Conservation (phyloP, 2,797 vertebrate species). For the Cuculus canorus region DNA sequence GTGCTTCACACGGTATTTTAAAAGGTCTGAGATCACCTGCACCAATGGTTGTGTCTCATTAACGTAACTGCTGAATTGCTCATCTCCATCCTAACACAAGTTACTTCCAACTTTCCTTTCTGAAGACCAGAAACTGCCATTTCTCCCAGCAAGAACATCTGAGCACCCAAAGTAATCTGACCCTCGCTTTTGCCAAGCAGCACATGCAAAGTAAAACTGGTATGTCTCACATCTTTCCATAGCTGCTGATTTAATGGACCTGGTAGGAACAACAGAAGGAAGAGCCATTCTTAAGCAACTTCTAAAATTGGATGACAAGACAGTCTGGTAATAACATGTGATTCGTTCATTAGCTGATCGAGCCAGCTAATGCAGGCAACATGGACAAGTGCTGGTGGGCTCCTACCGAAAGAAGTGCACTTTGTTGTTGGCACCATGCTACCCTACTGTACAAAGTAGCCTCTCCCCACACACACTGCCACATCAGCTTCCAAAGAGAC, state of each 20-base stretch:
- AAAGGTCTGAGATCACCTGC: constrained; percentile 29
- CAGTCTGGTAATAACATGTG: background rate
- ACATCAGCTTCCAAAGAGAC: background rate
- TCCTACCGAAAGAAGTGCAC: background rate
- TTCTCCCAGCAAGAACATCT: background rate
- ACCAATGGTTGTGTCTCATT: background rate
- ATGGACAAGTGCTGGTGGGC: background rate
- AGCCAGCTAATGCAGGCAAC: background rate
- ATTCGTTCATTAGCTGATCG: background rate
- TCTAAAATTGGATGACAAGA: background rate
- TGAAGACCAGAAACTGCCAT: background rate
- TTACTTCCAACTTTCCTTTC: constrained; percentile 35
- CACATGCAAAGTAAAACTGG: background rate
- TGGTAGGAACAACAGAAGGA: background rate
- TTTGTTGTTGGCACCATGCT: background rate
- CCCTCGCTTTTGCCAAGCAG: background rate
- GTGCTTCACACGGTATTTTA: background rate
- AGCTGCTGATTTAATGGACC: background rate
- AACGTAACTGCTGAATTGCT: background rate
- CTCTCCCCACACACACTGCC: accelerated
- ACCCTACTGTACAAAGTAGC: background rate
- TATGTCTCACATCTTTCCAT: background rate
- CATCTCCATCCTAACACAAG: background rate
- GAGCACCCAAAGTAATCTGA: background rate
- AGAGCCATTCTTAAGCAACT: background rate